Percentiles rank a stretch among this genome's conserved stretches.
Conservation (phyloP, 2,888 invertebrate species). For the Acanthosepion pharaonis region DNA sequence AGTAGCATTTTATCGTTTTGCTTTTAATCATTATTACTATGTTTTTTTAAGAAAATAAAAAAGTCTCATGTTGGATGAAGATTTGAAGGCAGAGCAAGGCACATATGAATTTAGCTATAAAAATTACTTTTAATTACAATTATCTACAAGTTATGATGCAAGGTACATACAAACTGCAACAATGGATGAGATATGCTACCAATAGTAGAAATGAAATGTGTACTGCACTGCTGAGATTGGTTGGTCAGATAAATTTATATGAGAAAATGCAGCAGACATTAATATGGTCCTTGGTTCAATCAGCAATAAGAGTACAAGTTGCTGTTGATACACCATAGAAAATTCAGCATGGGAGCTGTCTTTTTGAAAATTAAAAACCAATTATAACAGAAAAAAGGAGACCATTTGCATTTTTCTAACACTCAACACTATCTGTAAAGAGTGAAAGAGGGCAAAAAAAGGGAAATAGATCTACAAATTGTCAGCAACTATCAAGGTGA, state of each 20-base stretch:
- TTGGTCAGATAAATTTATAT: neutral
- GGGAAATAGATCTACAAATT: neutral
- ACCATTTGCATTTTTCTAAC: neutral
- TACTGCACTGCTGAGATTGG: neutral
- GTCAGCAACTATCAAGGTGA: neutral
- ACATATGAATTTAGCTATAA: neutral
- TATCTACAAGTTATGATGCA: neutral
- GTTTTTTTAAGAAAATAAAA: neutral
- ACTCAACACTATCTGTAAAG: neutral
- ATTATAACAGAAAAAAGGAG: neutral
- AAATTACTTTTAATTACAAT: slow-evolving; percentile 6
- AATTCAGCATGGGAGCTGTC: neutral
- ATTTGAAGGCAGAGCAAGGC: neutral
- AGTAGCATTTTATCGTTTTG: neutral
- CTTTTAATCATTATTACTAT: neutral
- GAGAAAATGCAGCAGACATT: neutral
- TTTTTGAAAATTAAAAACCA: neutral
- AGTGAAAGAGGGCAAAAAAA: too few relatives aligned
- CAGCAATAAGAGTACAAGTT: neutral
- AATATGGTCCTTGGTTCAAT: neutral
- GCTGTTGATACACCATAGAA: neutral
- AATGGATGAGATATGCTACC: neutral
- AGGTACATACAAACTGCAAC: neutral
- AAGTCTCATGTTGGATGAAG: slow-evolving; percentile 2
- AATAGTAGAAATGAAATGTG: neutral